phyloP scores from a whole-genome alignment of 2,888 invertebrate genomes.

The Melieria picta region DNA sequence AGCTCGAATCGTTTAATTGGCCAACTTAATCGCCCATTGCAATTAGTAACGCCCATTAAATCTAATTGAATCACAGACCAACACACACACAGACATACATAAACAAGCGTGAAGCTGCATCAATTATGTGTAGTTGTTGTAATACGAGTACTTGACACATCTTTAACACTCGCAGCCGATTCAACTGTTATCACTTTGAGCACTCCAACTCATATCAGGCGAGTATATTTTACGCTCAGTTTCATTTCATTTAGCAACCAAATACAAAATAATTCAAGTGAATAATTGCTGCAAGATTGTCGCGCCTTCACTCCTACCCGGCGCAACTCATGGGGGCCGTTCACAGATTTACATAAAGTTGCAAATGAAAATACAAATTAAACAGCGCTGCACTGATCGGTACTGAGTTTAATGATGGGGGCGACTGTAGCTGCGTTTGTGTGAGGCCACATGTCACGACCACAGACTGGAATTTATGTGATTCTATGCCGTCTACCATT shows the following conservation, averaged over 20 bases:
- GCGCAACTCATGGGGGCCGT: not conserved
- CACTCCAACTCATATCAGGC: too few relatives aligned
- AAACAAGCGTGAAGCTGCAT: too few relatives aligned
- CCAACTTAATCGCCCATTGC: too few relatives aligned
- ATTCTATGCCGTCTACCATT: too few relatives aligned
- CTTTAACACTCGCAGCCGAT: conserved; percentile 4
- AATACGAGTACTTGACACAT: conserved; percentile 6
- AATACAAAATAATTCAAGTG: conserved; percentile 21
- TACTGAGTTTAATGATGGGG: too few relatives aligned
- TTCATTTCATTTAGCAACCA: conserved; percentile 3
- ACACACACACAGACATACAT: not conserved
- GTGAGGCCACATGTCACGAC: too few relatives aligned
- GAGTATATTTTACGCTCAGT: conserved; percentile 16
- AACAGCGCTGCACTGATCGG: too few relatives aligned
- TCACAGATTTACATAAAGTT: not conserved
- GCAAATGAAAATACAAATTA: too few relatives aligned
- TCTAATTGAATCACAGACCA: not conserved
- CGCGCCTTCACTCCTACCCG: too few relatives aligned
- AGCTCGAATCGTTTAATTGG: too few relatives aligned
- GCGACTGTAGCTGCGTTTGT: too few relatives aligned
- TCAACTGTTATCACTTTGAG: not conserved
- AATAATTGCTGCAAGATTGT: conserved; percentile 11
- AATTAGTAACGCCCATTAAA: conserved; percentile 3
- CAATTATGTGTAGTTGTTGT: not conserved
- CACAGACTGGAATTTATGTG: too few relatives aligned